Percentiles rank a stretch among this genome's conserved stretches.
Conservation (phyloP, 2,888 invertebrate genomes). For the Autographa pulchrina region DNA sequence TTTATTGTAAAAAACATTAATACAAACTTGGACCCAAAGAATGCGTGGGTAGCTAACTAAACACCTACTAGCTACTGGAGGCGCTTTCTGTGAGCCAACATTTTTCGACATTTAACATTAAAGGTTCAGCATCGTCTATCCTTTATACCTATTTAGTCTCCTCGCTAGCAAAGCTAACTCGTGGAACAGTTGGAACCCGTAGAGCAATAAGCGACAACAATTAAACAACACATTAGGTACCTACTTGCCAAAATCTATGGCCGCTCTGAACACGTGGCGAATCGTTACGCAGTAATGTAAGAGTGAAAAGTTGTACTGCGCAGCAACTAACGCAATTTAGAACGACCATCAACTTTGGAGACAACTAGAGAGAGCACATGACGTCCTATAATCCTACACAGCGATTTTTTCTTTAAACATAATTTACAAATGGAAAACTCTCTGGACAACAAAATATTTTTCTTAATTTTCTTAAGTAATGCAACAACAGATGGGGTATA, state of each 20-base stretch:
- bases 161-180: conserved; percentile 41
- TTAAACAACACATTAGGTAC: conserved; percentile 8
- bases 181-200: conserved; percentile 36
- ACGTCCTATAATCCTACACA: not conserved
- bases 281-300: not conserved
- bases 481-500: not conserved
- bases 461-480: conserved; percentile 12
- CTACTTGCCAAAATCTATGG: not conserved
- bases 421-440: not conserved
- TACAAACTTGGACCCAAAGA: conserved; percentile 60
- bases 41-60: conserved; percentile 45
- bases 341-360: not conserved
- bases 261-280: not conserved
- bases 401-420: no score
- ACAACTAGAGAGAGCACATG: not conserved
- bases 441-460: not conserved
- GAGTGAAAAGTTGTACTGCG: not conserved
- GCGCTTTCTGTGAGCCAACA: conserved; percentile 19
- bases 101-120: conserved; percentile 13
- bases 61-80: conserved; percentile 20
- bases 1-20: conserved; percentile 55
- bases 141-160: conserved; percentile 36
- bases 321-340: not conserved
- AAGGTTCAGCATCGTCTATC: conserved; percentile 10
- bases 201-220: conserved; percentile 25